phyloP scores from a whole-genome alignment of 2,113 vertebrate genomes.

The Ahaetulla prasina region DNA sequence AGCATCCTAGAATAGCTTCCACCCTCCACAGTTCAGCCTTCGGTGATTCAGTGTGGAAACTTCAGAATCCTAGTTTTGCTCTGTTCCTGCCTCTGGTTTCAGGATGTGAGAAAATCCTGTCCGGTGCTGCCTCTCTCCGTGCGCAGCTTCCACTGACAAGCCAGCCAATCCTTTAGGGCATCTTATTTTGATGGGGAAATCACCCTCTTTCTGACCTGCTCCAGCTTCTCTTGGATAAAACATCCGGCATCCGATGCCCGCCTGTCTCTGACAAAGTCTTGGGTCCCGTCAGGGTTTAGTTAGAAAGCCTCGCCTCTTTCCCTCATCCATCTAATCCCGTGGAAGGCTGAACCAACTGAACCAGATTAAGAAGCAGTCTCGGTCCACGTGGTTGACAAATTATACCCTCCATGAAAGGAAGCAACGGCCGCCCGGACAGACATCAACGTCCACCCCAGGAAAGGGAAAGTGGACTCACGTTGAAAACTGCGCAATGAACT shows the following conservation, averaged over 20 bases:
- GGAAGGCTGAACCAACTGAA: neutral
- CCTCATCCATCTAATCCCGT: neutral
- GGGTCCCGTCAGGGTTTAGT: neutral
- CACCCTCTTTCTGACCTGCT: neutral
- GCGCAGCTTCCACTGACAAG: rapidly evolving
- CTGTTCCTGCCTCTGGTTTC: neutral
- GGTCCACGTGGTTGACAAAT: slow-evolving; percentile 9
- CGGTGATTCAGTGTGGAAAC: neutral
- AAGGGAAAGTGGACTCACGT: neutral
- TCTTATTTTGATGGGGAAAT: neutral
- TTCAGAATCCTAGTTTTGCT: neutral
- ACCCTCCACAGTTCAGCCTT: neutral
- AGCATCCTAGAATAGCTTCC: neutral
- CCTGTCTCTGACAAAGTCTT: neutral
- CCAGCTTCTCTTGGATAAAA: rapidly evolving
- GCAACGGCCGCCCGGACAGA: neutral
- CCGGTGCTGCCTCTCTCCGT: neutral
- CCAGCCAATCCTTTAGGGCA: neutral
- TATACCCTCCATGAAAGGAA: neutral
- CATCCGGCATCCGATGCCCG: neutral
- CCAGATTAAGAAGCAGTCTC: neutral
- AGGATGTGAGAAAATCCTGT: neutral
- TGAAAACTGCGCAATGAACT: neutral
- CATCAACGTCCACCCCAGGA: slow-evolving; percentile 10
- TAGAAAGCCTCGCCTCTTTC: neutral